Evolutionary conservation across 1,140 invertebrate species (phyloP).

Genomic region (Cephus cinctus): DNA sequence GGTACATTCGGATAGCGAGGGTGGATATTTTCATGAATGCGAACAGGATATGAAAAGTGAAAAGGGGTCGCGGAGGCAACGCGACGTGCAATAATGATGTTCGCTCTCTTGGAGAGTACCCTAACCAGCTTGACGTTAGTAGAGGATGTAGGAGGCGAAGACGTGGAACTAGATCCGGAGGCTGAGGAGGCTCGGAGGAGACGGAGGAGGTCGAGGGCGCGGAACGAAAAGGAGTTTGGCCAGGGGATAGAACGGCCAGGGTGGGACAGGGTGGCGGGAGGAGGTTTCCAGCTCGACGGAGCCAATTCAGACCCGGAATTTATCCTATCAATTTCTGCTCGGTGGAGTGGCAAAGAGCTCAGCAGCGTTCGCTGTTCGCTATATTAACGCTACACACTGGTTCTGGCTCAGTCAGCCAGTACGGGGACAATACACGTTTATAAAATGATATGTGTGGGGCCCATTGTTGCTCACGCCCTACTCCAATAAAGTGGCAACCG

Average conservation of each 20-base stretch:
- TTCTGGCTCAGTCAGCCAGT: constrained; percentile 29
- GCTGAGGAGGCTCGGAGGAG: constrained; percentile 17
- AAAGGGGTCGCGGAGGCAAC: background rate
- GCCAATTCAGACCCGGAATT: constrained; percentile 66
- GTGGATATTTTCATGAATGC: too few relatives aligned
- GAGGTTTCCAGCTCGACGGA: constrained; percentile 60
- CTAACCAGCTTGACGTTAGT: too few relatives aligned
- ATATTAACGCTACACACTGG: constrained; percentile 52
- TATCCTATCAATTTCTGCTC: constrained; percentile 68
- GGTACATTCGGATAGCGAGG: too few relatives aligned
- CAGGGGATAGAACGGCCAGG: too few relatives aligned
- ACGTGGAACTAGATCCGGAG: constrained; percentile 18
- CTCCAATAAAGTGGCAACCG: constrained; percentile 37
- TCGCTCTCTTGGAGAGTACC: background rate
- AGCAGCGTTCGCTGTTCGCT: constrained; percentile 49
- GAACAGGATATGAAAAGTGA: background rate
- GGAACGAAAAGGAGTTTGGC: background rate
- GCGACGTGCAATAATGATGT: background rate
- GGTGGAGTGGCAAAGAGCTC: constrained; percentile 64
- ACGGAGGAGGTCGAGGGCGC: too few relatives aligned
- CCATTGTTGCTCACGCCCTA: constrained; percentile 41
- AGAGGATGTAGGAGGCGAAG: constrained; percentile 25
- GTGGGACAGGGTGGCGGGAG: constrained; percentile 15
- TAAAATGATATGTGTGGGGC: constrained; percentile 36
- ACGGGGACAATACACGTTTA: constrained; percentile 37